Percentiles rank a stretch among this genome's conserved stretches.
Conservation (phyloP, 2,888 invertebrate genomes). For the Entomobrya multifasciata region DNA sequence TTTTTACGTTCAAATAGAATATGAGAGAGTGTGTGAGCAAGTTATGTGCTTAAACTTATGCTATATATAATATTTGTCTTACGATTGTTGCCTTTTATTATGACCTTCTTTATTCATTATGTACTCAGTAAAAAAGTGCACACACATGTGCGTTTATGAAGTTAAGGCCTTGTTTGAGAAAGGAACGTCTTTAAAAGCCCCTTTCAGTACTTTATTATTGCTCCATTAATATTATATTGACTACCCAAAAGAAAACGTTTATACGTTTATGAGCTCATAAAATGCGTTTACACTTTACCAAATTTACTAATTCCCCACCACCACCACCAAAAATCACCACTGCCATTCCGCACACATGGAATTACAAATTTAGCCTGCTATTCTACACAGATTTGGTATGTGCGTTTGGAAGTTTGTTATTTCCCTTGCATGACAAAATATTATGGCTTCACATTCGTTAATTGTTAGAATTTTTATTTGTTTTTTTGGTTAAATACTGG, state of each 20-base stretch:
- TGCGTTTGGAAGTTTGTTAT: neutral
- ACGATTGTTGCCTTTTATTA: slow-evolving; percentile 45
- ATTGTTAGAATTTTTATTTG: slow-evolving; percentile 31
- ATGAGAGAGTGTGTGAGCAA: neutral
- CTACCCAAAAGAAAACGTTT: slow-evolving; percentile 68
- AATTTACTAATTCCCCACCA: slow-evolving; percentile 74
- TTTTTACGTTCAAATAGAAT: too few species aligned
- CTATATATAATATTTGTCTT: slow-evolving; percentile 48
- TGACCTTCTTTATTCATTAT: slow-evolving; percentile 55
- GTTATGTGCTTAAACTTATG: slow-evolving; percentile 19
- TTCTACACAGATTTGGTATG: neutral
- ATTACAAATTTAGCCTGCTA: neutral
- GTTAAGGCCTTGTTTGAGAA: neutral
- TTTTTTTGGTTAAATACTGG: slow-evolving; percentile 37
- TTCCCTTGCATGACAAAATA: slow-evolving; percentile 54
- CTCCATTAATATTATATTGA: slow-evolving; percentile 71
- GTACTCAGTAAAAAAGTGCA: slow-evolving; percentile 41
- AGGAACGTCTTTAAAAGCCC: slow-evolving; percentile 36
- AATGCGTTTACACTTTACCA: slow-evolving; percentile 78
- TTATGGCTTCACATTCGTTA: slow-evolving; percentile 36
- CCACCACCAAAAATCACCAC: slow-evolving; percentile 8
- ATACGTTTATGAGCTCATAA: slow-evolving; percentile 79
- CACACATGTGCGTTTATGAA: neutral
- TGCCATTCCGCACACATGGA: neutral
- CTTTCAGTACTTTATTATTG: slow-evolving; percentile 65